Evolutionary conservation across 1,140 invertebrate species (phyloP), one percentile per base, ranked within the genome.

Genomic region (Oreohelix idahoensis): DNA sequence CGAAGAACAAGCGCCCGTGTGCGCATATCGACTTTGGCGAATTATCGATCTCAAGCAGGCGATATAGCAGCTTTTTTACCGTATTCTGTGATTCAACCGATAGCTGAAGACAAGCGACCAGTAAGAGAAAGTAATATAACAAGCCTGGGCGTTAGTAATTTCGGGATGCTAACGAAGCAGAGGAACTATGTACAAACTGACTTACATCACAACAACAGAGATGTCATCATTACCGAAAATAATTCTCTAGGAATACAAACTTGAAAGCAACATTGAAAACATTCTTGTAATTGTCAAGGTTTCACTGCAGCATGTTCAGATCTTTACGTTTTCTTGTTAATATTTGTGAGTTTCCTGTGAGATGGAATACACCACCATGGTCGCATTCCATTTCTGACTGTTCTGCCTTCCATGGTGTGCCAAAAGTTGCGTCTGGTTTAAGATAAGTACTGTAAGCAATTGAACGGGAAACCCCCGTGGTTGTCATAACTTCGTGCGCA

Each of bases 261-360:
- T 42, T 73, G 71, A 42, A n/a, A 73, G 71, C 38, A 73, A 73
- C 71, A 73, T 45, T 73, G 23, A 26, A 23, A 73, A 73, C 71
- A 73, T 39, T 45, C 5, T 13, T 5, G 36, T 73, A 13, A 17
- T 8, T 42, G 71, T 73, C 5, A 1, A 42, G n/a, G 71, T 39
- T 42, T n/a, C 42, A 73, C 71, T 2, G 49, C 74, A 51, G 35
- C 80, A 69, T 71, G 36, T 35, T 15, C 66, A 4, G 36, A 23
- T 69, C 1, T 73, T 51, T 5, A 49, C 79, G 15, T 66, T 53
- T 81, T 53, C 29, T 74, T 51, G 53, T 73, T 69, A 26, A 35
- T 23, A 29, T 86, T 29, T 70, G 69, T 42, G 13, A 76, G 32
- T 20, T 42, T 32, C 10, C 36, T 17, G 13, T 38, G 53, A 32